Evolutionary conservation across 2,888 invertebrate species (phyloP).

Genomic region (Lasioglossum malachurum): DNA sequence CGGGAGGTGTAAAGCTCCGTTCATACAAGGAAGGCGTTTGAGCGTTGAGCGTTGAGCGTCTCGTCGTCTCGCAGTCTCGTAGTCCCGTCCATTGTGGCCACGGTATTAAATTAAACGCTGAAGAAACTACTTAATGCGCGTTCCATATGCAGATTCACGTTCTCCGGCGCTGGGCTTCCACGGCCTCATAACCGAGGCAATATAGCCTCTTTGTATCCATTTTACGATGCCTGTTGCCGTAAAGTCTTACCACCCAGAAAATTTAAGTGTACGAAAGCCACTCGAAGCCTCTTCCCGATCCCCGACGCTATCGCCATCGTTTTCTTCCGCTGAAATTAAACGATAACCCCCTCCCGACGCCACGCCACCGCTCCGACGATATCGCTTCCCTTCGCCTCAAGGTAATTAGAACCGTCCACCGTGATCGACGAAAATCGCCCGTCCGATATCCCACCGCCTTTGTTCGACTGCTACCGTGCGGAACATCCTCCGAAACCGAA

Average conservation of each 20-base stretch:
- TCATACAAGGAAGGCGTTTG: slow-evolving; percentile 44
- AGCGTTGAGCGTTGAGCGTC: slow-evolving; percentile 36
- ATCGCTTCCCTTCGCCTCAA: background rate
- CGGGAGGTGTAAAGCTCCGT: slow-evolving; percentile 58
- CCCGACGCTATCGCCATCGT: slow-evolving; percentile 3
- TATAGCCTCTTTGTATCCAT: slow-evolving; percentile 82
- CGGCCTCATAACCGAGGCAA: slow-evolving; percentile 72
- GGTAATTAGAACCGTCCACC: slow-evolving; percentile 14
- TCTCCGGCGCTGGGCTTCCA: slow-evolving; percentile 69
- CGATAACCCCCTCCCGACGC: slow-evolving; percentile 34
- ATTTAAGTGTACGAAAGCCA: slow-evolving; percentile 59
- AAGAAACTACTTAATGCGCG: slow-evolving; percentile 83
- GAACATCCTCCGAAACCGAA: background rate
- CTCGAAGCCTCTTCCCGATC: slow-evolving; percentile 48
- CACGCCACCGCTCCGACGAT: background rate
- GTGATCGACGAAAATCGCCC: slow-evolving; percentile 12
- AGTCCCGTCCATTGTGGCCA: slow-evolving; percentile 68
- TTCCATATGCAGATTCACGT: slow-evolving; percentile 84
- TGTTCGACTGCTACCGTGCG: background rate
- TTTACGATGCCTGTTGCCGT: slow-evolving; percentile 79
- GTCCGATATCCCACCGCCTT: slow-evolving; percentile 23
- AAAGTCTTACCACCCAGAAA: slow-evolving; percentile 58
- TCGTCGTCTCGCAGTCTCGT: slow-evolving; percentile 60
- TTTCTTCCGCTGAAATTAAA: slow-evolving; percentile 46
- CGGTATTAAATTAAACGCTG: slow-evolving; percentile 83